Evolutionary conservation across 2,113 vertebrate species (phyloP).

Genomic region (Zosterops hypoxanthus): DNA sequence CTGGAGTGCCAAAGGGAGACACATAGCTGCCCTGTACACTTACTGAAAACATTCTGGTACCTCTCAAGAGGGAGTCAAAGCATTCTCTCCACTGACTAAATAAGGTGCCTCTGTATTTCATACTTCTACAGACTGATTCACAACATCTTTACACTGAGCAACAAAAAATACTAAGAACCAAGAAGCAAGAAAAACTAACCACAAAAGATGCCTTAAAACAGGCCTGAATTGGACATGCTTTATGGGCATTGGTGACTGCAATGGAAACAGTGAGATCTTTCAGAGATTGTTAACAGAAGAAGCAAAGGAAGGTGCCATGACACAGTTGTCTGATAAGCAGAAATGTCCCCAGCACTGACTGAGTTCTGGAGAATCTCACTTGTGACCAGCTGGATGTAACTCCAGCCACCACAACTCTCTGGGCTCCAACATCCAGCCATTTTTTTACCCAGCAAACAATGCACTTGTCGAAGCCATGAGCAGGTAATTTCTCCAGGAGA

Average conservation of each 20-base stretch:
- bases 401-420: background rate
- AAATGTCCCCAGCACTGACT: background rate
- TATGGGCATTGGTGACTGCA: background rate
- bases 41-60: background rate
- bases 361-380: background rate
- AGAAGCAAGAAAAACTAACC: background rate
- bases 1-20: background rate
- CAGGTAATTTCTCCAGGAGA: background rate
- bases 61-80: background rate
- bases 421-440: background rate
- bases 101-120: background rate
- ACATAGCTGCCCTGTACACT: background rate
- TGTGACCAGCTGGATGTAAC: background rate
- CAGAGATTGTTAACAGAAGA: background rate
- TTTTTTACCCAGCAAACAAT: background rate
- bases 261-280: background rate
- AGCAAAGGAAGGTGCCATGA: background rate
- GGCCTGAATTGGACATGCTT: background rate
- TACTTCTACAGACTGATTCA: background rate
- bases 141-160: background rate
- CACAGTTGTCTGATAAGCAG: background rate
- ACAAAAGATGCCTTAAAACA: background rate
- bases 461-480: background rate
- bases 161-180: background rate
- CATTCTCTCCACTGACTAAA: background rate